Evolutionary conservation across 2,888 invertebrate species (phyloP).

Genomic region (Endomychus coccineus): DNA sequence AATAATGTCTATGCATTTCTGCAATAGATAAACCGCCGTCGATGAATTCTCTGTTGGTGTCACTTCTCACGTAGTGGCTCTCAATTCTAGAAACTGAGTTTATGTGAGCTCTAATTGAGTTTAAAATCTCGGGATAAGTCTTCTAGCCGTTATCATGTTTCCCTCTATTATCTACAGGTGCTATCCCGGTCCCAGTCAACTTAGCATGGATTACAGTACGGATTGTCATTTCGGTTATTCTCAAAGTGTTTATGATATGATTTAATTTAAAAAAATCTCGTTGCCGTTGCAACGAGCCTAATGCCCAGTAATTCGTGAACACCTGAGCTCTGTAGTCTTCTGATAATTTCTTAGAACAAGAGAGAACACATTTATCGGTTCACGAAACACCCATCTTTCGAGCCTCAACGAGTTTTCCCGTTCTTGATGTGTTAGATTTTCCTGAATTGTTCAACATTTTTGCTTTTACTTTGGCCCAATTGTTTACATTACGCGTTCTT

Average conservation of each 20-base stretch:
- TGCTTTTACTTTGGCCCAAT: constrained; percentile 12
- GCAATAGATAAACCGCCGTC: constrained; percentile 24
- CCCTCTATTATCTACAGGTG: constrained; percentile 19
- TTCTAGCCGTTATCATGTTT: constrained; percentile 25
- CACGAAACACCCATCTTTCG: constrained; percentile 8
- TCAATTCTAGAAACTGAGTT: no score
- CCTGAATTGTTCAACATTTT: constrained; percentile 11
- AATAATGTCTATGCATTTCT: constrained; percentile 24
- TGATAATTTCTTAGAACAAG: constrained; percentile 8
- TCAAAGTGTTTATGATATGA: constrained; percentile 5
- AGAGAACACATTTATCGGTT: constrained; percentile 7
- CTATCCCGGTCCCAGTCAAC: constrained; percentile 1
- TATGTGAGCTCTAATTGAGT: no score
- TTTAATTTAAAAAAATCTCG: constrained; percentile 6
- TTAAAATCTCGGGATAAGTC: no score
- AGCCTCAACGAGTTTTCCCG: constrained; percentile 8
- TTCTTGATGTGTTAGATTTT: constrained; percentile 9
- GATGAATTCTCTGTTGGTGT: constrained; percentile 24
- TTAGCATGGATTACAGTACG: not conserved
- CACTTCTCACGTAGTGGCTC: constrained; percentile 26
- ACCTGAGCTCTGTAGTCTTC: constrained; percentile 7
- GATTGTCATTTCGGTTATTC: constrained; percentile 1
- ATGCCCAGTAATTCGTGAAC: constrained; percentile 2
- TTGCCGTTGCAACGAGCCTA: constrained; percentile 6
- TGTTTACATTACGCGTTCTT: constrained; percentile 10